Evolutionary conservation across 2,888 invertebrate species (phyloP), one percentile per base, ranked within the genome.

Genomic region (Epistrophe eligans): DNA sequence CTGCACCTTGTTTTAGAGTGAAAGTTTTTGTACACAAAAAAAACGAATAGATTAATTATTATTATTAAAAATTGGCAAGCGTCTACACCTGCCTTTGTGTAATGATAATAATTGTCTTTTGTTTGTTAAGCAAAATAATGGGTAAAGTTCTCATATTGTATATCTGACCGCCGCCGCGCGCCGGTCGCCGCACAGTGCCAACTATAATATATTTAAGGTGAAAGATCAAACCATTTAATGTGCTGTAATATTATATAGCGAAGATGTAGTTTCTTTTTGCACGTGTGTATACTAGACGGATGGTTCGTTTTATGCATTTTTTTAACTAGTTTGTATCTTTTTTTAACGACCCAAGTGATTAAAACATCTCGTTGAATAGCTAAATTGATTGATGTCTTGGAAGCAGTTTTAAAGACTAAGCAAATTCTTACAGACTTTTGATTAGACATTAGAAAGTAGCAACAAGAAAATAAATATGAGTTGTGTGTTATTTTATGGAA

Each of bases 231-330:
- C 55, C 8, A 40, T 70, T 48, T 55, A 40, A n/a, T 28, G 15
- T 19, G 52, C 9, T 70, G 67, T 52, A 70, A 50, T 64, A 24
- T 24, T 64, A 24, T 24, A 15, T 9, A 35, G 5, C 6, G 50
- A 52, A 40, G 43, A 38, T 32, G 5, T 35, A 50, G 40, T 70
- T 70, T 70, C 70, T 70, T 70, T 55, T 55, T n/a, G 70, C 70
- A 70, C 55, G 52, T 55, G 6, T 7, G 5, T 32, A 7, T 28
- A 40, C 24, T 24, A 15, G 19, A 32, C 32, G 9, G 19, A 28
- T 28, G 19, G 19, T 40, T 24, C 6, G 19, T 50, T 70, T 70
- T 55, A 55, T 70, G 52, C 55, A 55, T 70, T 70, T 67, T 52
- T 70, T 19, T 52, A 17, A n/a, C n/a, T n/a, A 70, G 38, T 52